These are phyloP conservation scores for Steinernema feltiae DNA, from an alignment of 1,140 invertebrate genomes.

Conservation along the genomic window DNA sequence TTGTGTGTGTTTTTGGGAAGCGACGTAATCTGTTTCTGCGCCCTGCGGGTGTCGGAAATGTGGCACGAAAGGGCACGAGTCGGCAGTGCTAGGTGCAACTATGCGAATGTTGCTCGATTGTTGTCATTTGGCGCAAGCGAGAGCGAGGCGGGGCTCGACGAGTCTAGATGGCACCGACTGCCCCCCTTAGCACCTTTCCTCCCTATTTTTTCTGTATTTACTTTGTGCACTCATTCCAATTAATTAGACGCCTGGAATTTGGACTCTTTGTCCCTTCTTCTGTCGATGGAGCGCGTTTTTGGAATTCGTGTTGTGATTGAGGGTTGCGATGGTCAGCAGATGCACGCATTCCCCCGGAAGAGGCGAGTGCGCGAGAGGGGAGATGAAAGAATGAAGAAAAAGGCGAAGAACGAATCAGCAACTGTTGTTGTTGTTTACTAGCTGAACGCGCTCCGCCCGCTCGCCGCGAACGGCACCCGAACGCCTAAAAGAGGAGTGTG, in stretches of 20 bases:
- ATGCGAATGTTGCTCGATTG: conserved; percentile 8
- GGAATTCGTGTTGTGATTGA: not conserved
- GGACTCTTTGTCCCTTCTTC: not conserved
- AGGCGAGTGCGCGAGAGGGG: not conserved
- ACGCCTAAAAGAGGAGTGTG: too few species aligned
- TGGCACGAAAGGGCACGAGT: conserved; percentile 13
- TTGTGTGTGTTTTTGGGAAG: conserved; percentile 1
- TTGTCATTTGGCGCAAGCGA: conserved; percentile 7
- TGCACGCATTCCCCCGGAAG: too few species aligned
- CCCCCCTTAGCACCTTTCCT: conserved; percentile 12
- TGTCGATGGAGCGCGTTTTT: not conserved
- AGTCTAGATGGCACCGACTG: not conserved
- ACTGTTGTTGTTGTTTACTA: conserved; percentile 11
- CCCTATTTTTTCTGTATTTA: not conserved
- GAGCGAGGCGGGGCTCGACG: not conserved
- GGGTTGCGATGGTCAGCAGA: too few species aligned
- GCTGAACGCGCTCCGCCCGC: not conserved
- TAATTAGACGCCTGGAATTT: not conserved
- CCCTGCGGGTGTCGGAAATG: conserved; percentile 7
- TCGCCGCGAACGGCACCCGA: too few species aligned
- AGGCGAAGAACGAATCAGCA: not conserved
- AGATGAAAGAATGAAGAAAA: not conserved
- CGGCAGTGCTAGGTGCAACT: conserved; percentile 13
- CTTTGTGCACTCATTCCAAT: not conserved
- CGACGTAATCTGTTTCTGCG: conserved; percentile 12